Base-by-base conservation (phyloP, 2,113 vertebrate genomes). In the Drymodes brunneopygia region DNA sequence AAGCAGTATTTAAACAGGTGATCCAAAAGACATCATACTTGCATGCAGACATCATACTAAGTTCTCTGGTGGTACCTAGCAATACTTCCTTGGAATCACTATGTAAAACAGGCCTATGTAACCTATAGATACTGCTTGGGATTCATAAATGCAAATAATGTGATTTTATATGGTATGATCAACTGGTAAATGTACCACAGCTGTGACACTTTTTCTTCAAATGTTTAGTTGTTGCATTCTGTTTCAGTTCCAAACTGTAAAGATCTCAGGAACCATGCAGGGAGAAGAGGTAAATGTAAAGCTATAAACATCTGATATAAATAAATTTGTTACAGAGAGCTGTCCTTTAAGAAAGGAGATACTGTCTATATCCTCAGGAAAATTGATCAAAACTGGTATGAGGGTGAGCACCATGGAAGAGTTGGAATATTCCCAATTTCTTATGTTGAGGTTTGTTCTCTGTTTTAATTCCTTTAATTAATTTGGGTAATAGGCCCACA, bases 311-410 rank as follows among this genome's bases (percentile, higher is more conserved):
- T 72, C 86, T 95, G 67, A 74, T 65, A 87, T 75, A 86, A 96
- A 66, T 80, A 25, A 69, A 70, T 97, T 69, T 98, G 86, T 98
- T 98, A 24, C 98, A 99, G 99, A 98, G 99, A 99, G 97, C 97
- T 99, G 96, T 99, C 99, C 15, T 99, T 99, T 98, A 99, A 99
- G 97, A 99, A 99, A 97, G 99, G 99, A 51, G 99, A 99, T 75
- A 98, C 99, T 10, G 98, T 99, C 89, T 99, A 99, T 97, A 99
- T 99, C 98, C 98, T 99, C 98, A 98, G 99, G 97, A 99, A 99
- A 98, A 99, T 99, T 78, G 99, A 99, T 98, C 99, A 98, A 93
- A 99, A 99, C 97, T 99, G 99, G 99, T 99, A 99, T 77, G 99
- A 99, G 94, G 99, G 99, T 83, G 99, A 99, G 84, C 98, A 99